phyloP scores from a whole-genome alignment of 1,140 invertebrate genomes.

The Parapsyche elsis region DNA sequence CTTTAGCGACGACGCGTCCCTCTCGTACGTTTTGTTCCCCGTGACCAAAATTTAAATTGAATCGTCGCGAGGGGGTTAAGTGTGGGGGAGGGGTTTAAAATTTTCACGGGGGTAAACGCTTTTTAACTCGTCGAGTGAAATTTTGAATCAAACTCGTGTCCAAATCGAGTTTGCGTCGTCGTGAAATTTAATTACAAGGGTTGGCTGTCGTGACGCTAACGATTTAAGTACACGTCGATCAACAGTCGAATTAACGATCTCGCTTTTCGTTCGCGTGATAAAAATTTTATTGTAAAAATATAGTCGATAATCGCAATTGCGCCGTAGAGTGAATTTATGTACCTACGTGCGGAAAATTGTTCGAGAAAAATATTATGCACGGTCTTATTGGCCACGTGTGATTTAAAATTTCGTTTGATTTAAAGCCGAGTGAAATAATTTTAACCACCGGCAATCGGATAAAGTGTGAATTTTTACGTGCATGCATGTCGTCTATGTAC shows the following conservation, averaged over 20 bases:
- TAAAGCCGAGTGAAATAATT: too few species aligned
- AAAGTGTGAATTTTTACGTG: too few species aligned
- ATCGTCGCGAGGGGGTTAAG: too few species aligned
- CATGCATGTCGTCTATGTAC: too few species aligned
- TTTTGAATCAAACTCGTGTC: neutral
- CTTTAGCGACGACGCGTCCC: neutral
- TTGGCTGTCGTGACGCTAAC: constrained; percentile 27
- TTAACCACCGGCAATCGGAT: too few species aligned
- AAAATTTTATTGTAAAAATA: too few species aligned
- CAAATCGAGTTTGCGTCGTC: constrained; percentile 14
- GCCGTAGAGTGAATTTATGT: too few species aligned
- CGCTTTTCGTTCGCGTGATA: constrained; percentile 15
- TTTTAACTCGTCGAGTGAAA: constrained; percentile 2
- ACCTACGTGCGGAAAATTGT: too few species aligned
- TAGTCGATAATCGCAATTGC: too few species aligned
- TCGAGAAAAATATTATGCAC: too few species aligned
- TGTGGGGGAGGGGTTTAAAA: neutral
- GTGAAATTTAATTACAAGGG: constrained; percentile 21
- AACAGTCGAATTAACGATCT: constrained; percentile 20
- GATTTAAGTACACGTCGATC: constrained; percentile 31
- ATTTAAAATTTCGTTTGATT: too few species aligned
- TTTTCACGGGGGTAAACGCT: neutral
- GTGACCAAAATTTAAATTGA: neutral
- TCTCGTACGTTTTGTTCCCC: neutral
- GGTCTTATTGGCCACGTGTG: too few species aligned